Evolutionary conservation across 2,113 vertebrate genomes (phyloP).

Genomic region (Microcebus griseorufus): DNA sequence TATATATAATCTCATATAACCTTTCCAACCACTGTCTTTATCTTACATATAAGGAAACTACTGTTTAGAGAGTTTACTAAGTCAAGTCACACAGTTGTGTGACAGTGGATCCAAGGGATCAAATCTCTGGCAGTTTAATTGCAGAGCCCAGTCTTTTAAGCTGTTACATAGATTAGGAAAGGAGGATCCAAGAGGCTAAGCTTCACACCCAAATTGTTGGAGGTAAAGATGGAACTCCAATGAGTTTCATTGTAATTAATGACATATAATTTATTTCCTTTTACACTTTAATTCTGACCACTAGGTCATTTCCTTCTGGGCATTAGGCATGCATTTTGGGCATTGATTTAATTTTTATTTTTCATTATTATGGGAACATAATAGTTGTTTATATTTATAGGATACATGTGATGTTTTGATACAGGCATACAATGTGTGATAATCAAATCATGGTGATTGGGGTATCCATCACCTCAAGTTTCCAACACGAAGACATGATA

Average conservation of each 20-base stretch:
- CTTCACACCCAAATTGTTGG: neutral
- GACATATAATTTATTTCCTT: conserved; percentile 19
- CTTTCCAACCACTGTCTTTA: neutral
- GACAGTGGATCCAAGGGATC: neutral
- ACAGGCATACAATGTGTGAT: no score
- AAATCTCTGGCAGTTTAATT: neutral
- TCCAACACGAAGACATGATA: no score
- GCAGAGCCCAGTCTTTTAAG: neutral
- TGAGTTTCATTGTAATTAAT: conserved; percentile 2
- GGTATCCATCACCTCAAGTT: no score
- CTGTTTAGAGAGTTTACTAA: neutral
- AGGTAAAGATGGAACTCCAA: neutral
- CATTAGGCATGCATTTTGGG: neutral
- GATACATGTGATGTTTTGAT: no score
- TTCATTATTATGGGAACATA: no score
- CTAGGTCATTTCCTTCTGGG: conserved; percentile 22
- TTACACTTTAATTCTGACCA: conserved; percentile 34
- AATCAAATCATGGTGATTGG: no score
- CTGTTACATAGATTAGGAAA: neutral
- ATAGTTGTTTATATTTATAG: no score
- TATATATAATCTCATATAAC: neutral
- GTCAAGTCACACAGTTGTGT: neutral
- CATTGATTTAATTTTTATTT: no score
- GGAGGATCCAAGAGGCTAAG: neutral
- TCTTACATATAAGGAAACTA: neutral